These are phyloP conservation scores for Pogonomyrmex barbatus DNA, from an alignment of 1,140 invertebrate species.

Conservation along the genomic window DNA sequence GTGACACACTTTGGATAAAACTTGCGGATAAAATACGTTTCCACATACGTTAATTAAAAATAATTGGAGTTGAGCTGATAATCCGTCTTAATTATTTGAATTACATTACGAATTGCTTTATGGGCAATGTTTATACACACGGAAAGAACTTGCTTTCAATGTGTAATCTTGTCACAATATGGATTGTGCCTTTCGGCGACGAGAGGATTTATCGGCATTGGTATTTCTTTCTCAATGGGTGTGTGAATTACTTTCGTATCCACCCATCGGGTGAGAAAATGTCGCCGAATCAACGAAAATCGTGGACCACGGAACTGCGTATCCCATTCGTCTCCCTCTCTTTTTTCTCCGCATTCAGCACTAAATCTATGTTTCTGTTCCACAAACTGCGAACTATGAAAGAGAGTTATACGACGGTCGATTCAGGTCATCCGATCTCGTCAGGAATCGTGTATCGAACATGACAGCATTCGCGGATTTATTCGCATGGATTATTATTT, in stretches of 20 bases:
- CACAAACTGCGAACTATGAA: constrained; percentile 42
- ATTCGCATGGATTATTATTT: neutral
- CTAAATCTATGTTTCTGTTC: constrained; percentile 50
- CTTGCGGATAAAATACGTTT: neutral
- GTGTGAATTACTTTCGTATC: constrained; percentile 62
- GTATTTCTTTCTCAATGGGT: constrained; percentile 46
- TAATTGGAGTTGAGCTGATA: neutral
- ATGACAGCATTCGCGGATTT: neutral
- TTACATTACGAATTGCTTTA: neutral
- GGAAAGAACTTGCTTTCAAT: neutral
- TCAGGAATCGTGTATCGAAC: constrained; percentile 1
- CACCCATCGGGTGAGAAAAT: constrained; percentile 65
- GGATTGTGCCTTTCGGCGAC: constrained; percentile 51
- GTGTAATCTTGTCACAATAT: neutral
- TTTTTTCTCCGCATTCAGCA: constrained; percentile 49
- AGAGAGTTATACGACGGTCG: neutral
- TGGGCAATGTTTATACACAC: neutral
- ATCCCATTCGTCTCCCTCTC: constrained; percentile 34
- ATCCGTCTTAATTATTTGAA: neutral
- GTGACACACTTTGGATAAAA: neutral
- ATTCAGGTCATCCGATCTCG: constrained; percentile 31
- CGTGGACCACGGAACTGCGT: constrained; percentile 30
- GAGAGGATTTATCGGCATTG: neutral
- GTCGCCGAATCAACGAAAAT: constrained; percentile 71
- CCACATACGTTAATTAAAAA: neutral